A percentile compares a stretch with the other conserved stretches of the same genome.
phyloP scores from a whole-genome alignment of 2,113 vertebrate genomes.

The Ondatra zibethicus region DNA sequence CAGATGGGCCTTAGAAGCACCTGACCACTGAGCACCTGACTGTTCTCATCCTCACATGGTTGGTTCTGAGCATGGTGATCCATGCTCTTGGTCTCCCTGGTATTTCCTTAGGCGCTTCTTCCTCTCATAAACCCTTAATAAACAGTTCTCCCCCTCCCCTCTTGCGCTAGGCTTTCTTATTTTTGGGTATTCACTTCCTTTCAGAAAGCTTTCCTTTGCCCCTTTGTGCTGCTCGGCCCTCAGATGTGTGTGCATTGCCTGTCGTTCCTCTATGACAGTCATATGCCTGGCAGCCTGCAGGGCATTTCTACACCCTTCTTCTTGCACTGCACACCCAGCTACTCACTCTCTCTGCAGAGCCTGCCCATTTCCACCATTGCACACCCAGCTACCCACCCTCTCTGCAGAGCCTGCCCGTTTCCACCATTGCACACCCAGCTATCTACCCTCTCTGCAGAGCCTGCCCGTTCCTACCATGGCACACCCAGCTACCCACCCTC shows the following conservation, averaged over 20 bases:
- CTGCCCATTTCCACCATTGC: background rate
- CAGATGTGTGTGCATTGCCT: background rate
- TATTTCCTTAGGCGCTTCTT: background rate
- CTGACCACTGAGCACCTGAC: background rate
- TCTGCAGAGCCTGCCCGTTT: background rate
- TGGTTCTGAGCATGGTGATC: background rate
- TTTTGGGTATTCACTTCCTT: background rate
- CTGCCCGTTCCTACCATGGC: background rate
- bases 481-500: background rate
- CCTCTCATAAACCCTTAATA: background rate
- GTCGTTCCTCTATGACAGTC: background rate
- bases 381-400: background rate
- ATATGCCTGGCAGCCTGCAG: background rate
- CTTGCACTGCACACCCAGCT: background rate
- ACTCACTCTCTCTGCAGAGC: background rate
- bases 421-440: background rate
- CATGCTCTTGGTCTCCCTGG: background rate
- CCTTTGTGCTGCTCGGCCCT: background rate
- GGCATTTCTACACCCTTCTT: background rate
- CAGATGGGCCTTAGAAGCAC: background rate
- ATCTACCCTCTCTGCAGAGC: background rate
- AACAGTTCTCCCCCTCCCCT: background rate
- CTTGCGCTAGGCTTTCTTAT: background rate
- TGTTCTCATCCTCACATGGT: background rate
- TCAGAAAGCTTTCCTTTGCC: background rate